Evolutionary conservation across 2,888 invertebrate genomes (phyloP).

Genomic region (Desoria tigrina): DNA sequence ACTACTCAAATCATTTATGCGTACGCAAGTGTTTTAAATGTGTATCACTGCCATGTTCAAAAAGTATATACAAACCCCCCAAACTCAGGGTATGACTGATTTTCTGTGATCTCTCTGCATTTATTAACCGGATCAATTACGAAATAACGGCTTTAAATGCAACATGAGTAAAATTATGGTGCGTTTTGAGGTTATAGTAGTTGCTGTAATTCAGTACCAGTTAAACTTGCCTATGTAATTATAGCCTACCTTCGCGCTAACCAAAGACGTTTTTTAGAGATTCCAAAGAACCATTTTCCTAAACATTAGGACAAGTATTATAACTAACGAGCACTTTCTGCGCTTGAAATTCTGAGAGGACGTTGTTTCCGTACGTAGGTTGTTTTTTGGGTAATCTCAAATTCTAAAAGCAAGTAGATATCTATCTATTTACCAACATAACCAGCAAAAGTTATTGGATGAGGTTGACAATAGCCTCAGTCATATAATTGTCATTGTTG

Average conservation of each 20-base stretch:
- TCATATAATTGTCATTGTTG: neutral
- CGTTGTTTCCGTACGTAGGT: neutral
- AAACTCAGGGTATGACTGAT: conserved; percentile 42
- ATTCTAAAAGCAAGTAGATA: neutral
- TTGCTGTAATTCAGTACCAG: no score
- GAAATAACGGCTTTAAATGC: no score
- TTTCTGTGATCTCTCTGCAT: conserved; percentile 54
- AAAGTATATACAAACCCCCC: conserved; percentile 2
- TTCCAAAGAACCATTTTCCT: neutral
- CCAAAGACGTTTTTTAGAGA: neutral
- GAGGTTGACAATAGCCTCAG: conserved; percentile 4
- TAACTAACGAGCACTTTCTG: no score
- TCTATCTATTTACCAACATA: neutral
- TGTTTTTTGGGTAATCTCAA: conserved; percentile 9
- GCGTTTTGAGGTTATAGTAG: no score
- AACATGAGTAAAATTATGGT: no score
- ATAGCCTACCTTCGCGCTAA: neutral
- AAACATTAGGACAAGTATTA: no score
- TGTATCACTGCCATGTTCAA: conserved; percentile 8
- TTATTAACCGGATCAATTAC: conserved; percentile 27
- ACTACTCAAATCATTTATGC: conserved; percentile 13
- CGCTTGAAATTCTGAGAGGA: neutral
- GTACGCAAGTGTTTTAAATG: conserved; percentile 28
- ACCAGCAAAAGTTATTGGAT: neutral
- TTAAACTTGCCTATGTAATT: conserved; percentile 6